Conservation (phyloP, 2,888 invertebrate species). For the Eupithecia insigniata region DNA sequence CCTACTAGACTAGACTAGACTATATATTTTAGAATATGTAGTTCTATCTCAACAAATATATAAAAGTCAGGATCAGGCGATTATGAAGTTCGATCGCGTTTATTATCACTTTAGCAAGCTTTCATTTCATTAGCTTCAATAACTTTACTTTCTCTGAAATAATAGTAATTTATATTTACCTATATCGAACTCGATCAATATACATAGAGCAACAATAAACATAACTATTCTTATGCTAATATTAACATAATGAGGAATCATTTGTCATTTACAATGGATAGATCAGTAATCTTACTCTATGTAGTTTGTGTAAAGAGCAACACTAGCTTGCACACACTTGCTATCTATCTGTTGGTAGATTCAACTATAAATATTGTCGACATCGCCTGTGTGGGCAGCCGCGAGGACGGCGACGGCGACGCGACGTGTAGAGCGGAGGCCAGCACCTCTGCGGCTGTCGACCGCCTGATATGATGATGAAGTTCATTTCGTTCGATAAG, state of each 20-base stretch:
- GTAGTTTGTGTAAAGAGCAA: neutral
- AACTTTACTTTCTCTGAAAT: too few species aligned
- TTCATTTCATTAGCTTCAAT: neutral
- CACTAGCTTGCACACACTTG: neutral
- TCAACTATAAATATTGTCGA: too few species aligned
- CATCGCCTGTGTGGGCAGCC: neutral
- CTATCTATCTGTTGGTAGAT: too few species aligned
- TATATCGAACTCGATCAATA: neutral
- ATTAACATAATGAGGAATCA: neutral
- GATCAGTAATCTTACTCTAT: neutral
- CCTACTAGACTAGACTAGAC: too few species aligned
- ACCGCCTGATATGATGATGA: neutral
- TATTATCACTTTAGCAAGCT: neutral
- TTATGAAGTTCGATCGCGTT: too few species aligned
- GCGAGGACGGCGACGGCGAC: too few species aligned
- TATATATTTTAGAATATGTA: neutral
- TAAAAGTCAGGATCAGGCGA: neutral
- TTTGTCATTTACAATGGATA: neutral
- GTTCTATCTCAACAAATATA: neutral
- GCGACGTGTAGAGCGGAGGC: neutral
- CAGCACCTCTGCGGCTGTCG: too few species aligned
- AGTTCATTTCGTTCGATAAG: neutral
- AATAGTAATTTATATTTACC: neutral
- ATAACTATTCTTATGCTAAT: slow-evolving; percentile 1
- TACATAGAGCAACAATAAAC: neutral